phyloP scores from a whole-genome alignment of 2,797 vertebrate species.

The Cyprinella venusta region DNA sequence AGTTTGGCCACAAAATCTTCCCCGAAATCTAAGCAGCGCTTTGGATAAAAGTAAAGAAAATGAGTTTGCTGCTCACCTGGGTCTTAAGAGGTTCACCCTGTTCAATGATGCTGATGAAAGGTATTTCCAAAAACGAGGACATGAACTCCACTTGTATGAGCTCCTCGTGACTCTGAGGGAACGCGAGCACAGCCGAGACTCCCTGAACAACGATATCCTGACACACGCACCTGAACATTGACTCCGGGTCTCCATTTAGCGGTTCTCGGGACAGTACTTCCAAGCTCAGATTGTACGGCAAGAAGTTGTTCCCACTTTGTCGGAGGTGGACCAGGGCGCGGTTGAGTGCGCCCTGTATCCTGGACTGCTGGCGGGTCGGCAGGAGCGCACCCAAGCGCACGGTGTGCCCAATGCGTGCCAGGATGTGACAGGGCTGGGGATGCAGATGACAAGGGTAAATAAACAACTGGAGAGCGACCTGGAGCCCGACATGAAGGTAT shows the following conservation, averaged over 20 bases:
- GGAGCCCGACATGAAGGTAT: conserved; percentile 64
- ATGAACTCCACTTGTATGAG: conserved; percentile 92
- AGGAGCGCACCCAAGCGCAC: conserved; percentile 88
- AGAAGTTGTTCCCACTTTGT: conserved; percentile 69
- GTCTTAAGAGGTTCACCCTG: conserved; percentile 82
- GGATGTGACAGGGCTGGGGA: conserved; percentile 86
- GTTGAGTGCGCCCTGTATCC: conserved; percentile 85
- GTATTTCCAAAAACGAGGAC: conserved; percentile 88
- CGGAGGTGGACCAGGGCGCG: conserved; percentile 79
- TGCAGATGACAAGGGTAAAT: conserved; percentile 77
- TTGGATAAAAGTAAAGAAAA: conserved; percentile 2
- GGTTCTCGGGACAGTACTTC: conserved; percentile 84
- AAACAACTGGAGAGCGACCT: conserved; percentile 66
- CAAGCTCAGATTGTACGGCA: conserved; percentile 89
- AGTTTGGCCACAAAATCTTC: background rate
- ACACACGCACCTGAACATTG: conserved; percentile 86
- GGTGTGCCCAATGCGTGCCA: conserved; percentile 80
- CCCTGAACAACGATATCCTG: conserved; percentile 85
- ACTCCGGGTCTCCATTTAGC: conserved; percentile 84
- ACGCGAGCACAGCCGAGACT: conserved; percentile 88
- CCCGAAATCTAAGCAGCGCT: background rate
- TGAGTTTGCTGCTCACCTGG: conserved; percentile 76
- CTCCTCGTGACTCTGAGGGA: conserved; percentile 87
- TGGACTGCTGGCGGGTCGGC: conserved; percentile 81
- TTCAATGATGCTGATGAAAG: conserved; percentile 89